Conservation (phyloP, 2,888 invertebrate genomes). For the Ecliptopera silaceata region DNA sequence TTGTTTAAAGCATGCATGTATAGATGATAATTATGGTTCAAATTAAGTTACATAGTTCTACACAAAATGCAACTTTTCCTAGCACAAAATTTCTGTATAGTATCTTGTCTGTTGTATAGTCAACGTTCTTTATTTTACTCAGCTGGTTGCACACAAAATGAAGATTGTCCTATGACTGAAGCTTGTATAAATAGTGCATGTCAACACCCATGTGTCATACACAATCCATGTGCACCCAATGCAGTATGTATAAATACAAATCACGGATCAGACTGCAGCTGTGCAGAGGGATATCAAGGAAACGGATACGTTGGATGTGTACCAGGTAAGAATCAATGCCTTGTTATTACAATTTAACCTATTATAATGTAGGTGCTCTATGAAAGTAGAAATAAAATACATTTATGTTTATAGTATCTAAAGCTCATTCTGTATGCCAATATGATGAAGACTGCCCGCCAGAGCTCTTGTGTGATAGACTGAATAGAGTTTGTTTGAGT, state of each 20-base stretch:
- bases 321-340: conserved; percentile 84
- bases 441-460: conserved; percentile 96
- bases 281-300: conserved; percentile 93
- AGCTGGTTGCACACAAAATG: conserved; percentile 94
- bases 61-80: background rate
- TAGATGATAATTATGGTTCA: background rate
- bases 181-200: conserved; percentile 93
- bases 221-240: conserved; percentile 92
- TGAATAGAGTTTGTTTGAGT: conserved; percentile 92
- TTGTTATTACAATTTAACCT: background rate
- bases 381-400: conserved; percentile 4
- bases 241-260: conserved; percentile 94
- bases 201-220: conserved; percentile 93
- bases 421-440: conserved; percentile 86
- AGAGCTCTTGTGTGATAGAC: conserved; percentile 91
- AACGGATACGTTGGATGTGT: conserved; percentile 92
- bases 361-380: background rate
- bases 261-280: conserved; percentile 93
- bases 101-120: conserved; percentile 37
- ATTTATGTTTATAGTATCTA: conserved; percentile 50
- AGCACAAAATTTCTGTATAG: background rate
- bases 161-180: conserved; percentile 93
- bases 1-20: background rate
- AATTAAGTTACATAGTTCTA: too few species aligned
- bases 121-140: conserved; percentile 63